Percentiles rank a stretch among this genome's conserved stretches.
These are phyloP conservation scores for Plectus sambesii DNA, from an alignment of 1,140 invertebrate species.

Conservation along the genomic window DNA sequence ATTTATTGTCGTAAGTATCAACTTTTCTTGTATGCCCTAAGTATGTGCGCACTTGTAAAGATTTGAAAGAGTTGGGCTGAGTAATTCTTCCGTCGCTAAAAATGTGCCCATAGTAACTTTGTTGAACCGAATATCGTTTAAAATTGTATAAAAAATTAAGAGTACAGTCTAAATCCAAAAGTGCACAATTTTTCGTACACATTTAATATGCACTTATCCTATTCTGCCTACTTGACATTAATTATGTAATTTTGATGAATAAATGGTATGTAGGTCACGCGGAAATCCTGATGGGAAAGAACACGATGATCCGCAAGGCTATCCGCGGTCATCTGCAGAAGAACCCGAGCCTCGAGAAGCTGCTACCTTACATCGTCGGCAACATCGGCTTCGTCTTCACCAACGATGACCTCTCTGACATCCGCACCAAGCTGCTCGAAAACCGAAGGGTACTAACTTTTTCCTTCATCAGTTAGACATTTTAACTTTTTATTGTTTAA, in stretches of 20 bases:
- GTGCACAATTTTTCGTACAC: slow-evolving; percentile 4
- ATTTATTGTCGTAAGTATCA: no score
- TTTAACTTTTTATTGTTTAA: no score
- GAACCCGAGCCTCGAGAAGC: slow-evolving; percentile 52
- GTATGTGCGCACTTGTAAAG: no score
- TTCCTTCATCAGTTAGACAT: no score
- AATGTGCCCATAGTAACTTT: no score
- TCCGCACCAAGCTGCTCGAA: slow-evolving; percentile 57
- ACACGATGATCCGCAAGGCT: slow-evolving; percentile 16
- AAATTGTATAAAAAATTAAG: no score
- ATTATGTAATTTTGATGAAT: slow-evolving; percentile 12
- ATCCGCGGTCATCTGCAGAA: neutral
- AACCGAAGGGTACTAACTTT: slow-evolving; percentile 27
- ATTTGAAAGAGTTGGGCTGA: no score
- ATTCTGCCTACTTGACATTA: neutral
- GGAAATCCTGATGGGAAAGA: slow-evolving; percentile 13
- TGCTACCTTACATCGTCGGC: slow-evolving; percentile 75
- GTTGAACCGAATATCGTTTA: no score
- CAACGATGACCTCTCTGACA: slow-evolving; percentile 76
- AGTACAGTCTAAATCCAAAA: no score
- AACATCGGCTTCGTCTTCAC: slow-evolving; percentile 98
- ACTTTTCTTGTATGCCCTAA: no score
- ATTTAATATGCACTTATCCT: neutral
- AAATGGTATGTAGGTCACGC: slow-evolving; percentile 64
- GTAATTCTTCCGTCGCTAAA: no score